phyloP scores from a whole-genome alignment of 37 sponge, comb jelly and placozoan genomes.

The Agelas oroides region DNA sequence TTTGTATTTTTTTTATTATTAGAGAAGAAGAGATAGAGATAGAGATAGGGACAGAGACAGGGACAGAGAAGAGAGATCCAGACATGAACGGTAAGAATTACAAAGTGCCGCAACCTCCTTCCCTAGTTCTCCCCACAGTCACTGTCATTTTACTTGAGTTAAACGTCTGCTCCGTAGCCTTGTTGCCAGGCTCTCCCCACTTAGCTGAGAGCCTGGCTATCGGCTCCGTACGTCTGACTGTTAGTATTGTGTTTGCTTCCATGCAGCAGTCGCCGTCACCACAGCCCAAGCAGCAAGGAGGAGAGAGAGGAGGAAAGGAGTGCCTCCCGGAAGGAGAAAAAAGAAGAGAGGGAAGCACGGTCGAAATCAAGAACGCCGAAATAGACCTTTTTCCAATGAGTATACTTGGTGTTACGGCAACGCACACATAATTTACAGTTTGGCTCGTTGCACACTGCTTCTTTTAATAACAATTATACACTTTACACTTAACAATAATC shows the following conservation, averaged over 20 bases:
- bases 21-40: conserved; percentile 47
- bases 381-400: background rate
- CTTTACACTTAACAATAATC: no score
- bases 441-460: no score
- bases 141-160: no score
- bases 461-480: no score
- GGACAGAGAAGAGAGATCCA: conserved; percentile 46
- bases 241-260: background rate
- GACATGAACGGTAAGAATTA: conserved; percentile 43
- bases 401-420: no score
- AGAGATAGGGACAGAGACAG: conserved; percentile 50
- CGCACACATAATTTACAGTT: no score
- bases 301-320: conserved; percentile 22
- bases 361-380: conserved; percentile 58
- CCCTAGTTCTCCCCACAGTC: no score
- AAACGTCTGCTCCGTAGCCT: no score
- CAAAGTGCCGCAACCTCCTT: background rate
- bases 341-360: conserved; percentile 25
- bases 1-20: background rate
- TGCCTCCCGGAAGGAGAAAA: background rate
- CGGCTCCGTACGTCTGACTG: no score
- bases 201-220: no score
- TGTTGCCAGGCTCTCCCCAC: no score
- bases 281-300: conserved; percentile 34
- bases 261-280: conserved; percentile 36